phyloP scores from a whole-genome alignment of 2,113 vertebrate species.

The Smithornis capensis region DNA sequence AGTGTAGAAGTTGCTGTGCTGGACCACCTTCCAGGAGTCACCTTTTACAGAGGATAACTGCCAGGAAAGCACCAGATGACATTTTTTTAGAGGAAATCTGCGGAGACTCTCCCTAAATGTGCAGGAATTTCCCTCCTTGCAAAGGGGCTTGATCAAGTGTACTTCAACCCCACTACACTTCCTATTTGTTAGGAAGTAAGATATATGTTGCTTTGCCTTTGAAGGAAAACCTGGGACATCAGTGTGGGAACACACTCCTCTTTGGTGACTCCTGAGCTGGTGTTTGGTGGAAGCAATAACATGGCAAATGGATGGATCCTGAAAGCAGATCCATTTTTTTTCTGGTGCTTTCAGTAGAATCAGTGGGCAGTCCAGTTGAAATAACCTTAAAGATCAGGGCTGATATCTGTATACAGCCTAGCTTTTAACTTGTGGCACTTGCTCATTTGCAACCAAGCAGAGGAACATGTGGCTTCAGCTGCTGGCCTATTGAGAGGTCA shows the following conservation, averaged over 20 bases:
- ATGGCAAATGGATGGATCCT: not conserved
- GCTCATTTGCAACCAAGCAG: not conserved
- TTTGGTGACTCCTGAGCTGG: not conserved
- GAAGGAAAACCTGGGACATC: not conserved
- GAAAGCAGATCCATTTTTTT: not conserved
- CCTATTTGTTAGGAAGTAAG: not conserved
- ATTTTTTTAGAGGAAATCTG: not conserved
- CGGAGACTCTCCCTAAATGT: not conserved
- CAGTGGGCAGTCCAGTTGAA: not conserved
- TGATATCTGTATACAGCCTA: not conserved
- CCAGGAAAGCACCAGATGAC: not conserved
- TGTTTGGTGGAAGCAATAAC: not conserved
- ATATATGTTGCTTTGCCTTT: rapidly evolving
- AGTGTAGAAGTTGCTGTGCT: not conserved
- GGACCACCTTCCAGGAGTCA: not conserved
- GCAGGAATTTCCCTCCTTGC: not conserved
- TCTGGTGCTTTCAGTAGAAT: not conserved
- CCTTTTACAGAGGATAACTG: not conserved
- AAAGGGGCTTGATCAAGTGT: not conserved
- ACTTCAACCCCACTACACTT: not conserved
- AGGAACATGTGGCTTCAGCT: not conserved
- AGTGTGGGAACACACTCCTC: not conserved
- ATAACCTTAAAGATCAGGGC: not conserved
- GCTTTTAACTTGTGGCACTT: not conserved
- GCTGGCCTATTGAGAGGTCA: not conserved